Evolutionary conservation across 2,888 invertebrate genomes (phyloP).

Genomic region (Athrips mouffetella): DNA sequence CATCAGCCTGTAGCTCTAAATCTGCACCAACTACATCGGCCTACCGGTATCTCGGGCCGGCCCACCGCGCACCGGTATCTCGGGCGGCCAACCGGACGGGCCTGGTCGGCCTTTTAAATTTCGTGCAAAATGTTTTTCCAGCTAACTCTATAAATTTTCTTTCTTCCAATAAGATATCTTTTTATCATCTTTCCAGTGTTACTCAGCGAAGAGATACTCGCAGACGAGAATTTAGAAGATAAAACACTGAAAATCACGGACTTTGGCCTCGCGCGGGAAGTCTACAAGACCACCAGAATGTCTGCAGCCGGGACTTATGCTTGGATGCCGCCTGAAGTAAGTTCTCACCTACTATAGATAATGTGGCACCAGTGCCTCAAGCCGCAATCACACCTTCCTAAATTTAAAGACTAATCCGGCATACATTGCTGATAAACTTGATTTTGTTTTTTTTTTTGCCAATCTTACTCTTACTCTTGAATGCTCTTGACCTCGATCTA

Average conservation of each 20-base stretch:
- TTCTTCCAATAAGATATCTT: neutral
- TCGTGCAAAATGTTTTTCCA: too few species aligned
- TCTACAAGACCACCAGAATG: conserved; percentile 97
- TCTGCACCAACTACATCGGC: too few species aligned
- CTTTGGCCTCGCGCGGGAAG: conserved; percentile 96
- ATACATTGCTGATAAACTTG: too few species aligned
- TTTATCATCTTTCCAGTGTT: conserved; percentile 80
- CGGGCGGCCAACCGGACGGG: too few species aligned
- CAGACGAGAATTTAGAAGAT: conserved; percentile 89
- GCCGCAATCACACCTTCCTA: neutral
- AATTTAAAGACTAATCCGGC: too few species aligned
- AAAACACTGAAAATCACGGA: conserved; percentile 98
- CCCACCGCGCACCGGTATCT: too few species aligned
- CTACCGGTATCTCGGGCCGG: too few species aligned
- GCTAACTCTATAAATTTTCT: neutral
- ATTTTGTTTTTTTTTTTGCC: neutral
- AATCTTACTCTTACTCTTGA: neutral
- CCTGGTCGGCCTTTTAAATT: too few species aligned
- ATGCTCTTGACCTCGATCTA: too few species aligned
- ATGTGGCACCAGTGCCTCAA: neutral
- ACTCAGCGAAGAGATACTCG: conserved; percentile 86
- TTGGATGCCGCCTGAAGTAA: conserved; percentile 99
- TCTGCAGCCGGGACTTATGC: conserved; percentile 98
- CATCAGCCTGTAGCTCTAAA: too few species aligned
- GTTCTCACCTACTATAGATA: too few species aligned